Conservation (phyloP, 2,113 vertebrate genomes). For the Acrocephalus arundinaceus region DNA sequence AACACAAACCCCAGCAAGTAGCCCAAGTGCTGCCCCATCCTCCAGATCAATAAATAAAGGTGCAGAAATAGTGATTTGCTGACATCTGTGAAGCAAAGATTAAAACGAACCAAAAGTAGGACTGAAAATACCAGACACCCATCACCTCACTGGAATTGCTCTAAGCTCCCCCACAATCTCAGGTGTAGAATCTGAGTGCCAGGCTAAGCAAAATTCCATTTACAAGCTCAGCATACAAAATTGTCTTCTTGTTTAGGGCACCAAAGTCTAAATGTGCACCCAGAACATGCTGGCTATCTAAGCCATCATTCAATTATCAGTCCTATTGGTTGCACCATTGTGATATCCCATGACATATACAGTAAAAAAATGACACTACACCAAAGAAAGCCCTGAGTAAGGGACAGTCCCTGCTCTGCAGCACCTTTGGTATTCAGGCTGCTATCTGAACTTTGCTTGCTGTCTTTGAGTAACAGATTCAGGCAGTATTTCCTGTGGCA, state of each 20-base stretch:
- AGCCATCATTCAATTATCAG: neutral
- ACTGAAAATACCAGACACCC: neutral
- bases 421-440: neutral
- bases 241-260: neutral
- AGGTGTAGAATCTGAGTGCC: neutral
- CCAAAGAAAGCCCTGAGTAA: neutral
- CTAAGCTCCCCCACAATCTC: neutral
- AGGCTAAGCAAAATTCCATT: neutral
- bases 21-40: neutral
- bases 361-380: neutral
- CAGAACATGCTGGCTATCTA: neutral
- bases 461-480: slow-evolving; percentile 27
- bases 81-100: neutral
- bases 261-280: neutral
- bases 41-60: neutral
- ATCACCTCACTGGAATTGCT: neutral
- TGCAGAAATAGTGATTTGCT: neutral
- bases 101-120: neutral
- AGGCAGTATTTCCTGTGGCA: slow-evolving; percentile 34
- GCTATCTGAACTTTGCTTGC: neutral
- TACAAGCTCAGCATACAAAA: neutral
- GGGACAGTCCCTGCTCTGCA: neutral
- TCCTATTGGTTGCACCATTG: neutral
- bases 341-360: neutral
- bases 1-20: neutral